Evolutionary conservation across 2,888 invertebrate genomes (phyloP).

Genomic region (Camponotus fellah): DNA sequence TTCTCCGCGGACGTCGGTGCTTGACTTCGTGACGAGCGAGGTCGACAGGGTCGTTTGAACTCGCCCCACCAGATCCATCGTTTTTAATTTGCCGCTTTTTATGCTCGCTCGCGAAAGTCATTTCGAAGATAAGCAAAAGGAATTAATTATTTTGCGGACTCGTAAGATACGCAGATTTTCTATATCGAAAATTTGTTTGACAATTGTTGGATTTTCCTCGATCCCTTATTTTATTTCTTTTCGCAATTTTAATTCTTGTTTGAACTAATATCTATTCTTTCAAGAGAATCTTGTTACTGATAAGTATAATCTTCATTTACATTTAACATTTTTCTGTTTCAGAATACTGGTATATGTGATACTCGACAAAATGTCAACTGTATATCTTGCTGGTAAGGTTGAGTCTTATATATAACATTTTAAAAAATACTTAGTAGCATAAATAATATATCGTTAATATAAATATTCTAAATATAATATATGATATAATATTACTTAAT

Average conservation of each 20-base stretch:
- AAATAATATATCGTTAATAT: background rate
- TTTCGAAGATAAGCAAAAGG: background rate
- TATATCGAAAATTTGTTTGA: background rate
- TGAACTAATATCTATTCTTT: background rate
- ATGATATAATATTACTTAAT: background rate
- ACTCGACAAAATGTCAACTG: slow-evolving; percentile 62
- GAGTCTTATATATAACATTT: background rate
- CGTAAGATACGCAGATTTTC: background rate
- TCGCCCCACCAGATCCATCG: background rate
- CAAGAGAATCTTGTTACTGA: background rate
- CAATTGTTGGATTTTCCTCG: background rate
- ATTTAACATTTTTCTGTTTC: slow-evolving; percentile 46
- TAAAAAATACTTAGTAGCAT: background rate
- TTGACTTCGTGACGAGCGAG: slow-evolving; percentile 79
- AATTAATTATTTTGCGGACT: slow-evolving; percentile 8
- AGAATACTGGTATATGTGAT: slow-evolving; percentile 67
- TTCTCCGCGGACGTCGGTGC: slow-evolving; percentile 59
- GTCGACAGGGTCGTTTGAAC: slow-evolving; percentile 57
- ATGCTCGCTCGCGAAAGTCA: background rate
- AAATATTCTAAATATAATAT: slow-evolving; percentile 6
- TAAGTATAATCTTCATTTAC: background rate
- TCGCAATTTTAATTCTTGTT: background rate
- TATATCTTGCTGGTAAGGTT: slow-evolving; percentile 67
- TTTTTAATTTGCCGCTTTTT: slow-evolving; percentile 4
- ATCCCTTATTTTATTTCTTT: background rate